Evolutionary conservation across 2,113 vertebrate genomes (phyloP).

Genomic region (Bujurquina vittata): DNA sequence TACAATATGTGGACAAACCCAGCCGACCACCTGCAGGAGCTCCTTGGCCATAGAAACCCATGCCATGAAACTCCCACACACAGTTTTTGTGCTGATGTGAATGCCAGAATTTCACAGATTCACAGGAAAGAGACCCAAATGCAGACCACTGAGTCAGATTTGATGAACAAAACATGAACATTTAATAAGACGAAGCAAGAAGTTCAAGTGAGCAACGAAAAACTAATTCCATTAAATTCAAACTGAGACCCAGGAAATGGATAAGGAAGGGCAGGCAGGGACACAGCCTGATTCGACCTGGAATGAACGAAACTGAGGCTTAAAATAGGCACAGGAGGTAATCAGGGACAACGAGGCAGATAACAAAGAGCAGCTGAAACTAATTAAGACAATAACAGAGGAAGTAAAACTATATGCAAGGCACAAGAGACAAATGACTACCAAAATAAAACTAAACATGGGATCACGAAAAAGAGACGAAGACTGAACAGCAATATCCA

Average conservation of each 20-base stretch:
- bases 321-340: neutral
- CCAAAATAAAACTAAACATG: neutral
- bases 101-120: neutral
- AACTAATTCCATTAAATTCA: neutral
- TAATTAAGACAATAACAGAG: neutral
- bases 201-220: neutral
- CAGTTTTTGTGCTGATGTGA: neutral
- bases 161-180: neutral
- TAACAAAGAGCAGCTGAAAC: conserved; percentile 2
- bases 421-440: neutral
- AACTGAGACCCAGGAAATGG: neutral
- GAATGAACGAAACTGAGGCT: neutral
- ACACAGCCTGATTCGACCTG: neutral
- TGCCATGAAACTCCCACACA: neutral
- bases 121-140: neutral
- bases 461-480: neutral
- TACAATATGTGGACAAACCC: neutral
- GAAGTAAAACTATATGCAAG: neutral
- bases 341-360: neutral
- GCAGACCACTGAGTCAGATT: neutral
- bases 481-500: neutral
- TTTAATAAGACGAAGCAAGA: neutral
- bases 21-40: neutral
- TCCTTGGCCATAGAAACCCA: neutral
- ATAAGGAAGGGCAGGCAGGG: neutral